Evolutionary conservation across 2,888 invertebrate genomes (phyloP).

Genomic region (Synanthedon formicaeformis): DNA sequence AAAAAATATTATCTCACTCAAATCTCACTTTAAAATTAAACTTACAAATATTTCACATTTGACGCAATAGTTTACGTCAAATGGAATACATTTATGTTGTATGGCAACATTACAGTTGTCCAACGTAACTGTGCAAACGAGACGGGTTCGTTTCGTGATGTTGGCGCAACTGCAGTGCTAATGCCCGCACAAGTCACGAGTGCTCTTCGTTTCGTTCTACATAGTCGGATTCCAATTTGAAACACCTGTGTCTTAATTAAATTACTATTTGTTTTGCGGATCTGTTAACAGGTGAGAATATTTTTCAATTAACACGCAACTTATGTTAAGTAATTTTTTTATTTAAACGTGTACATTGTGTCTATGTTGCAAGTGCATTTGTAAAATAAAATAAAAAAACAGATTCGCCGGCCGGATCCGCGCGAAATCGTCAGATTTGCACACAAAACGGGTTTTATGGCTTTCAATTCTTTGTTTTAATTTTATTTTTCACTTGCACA

Average conservation of each 20-base stretch:
- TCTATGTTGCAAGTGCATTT: conserved; percentile 2
- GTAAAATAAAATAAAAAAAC: conserved; percentile 23
- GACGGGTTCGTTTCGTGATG: conserved; percentile 15
- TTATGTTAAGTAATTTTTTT: neutral
- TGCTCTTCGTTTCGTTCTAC: conserved; percentile 39
- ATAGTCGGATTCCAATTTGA: conserved; percentile 24
- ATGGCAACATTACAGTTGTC: no score
- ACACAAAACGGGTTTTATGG: conserved; percentile 1
- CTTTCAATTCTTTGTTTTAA: neutral
- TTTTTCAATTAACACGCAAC: conserved; percentile 5
- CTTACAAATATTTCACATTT: no score
- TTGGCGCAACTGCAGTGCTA: conserved; percentile 35
- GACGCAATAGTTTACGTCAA: no score
- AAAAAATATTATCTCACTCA: no score
- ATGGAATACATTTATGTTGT: no score
- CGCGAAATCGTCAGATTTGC: conserved; percentile 49
- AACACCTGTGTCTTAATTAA: conserved; percentile 23
- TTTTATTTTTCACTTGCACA: neutral
- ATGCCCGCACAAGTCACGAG: no score
- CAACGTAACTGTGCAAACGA: no score
- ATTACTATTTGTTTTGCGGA: conserved; percentile 21
- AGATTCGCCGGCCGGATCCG: conserved; percentile 26
- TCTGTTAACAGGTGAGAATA: conserved; percentile 24
- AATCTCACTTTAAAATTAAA: no score
- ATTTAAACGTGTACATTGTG: conserved; percentile 1